Evolutionary conservation across 2,888 invertebrate species (phyloP).

Genomic region (Drosophila mulleri): DNA sequence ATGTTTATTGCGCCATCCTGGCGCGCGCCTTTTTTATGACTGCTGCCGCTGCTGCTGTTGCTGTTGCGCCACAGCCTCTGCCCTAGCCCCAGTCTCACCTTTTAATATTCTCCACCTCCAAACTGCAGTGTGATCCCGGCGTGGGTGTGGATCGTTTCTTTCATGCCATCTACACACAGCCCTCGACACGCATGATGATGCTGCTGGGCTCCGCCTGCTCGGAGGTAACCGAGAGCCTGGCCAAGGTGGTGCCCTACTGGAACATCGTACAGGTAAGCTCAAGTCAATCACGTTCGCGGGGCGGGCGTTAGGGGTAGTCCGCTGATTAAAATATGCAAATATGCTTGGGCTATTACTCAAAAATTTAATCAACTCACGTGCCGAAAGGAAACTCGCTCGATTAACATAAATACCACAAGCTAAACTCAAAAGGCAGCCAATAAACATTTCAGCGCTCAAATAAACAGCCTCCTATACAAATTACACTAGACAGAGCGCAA

Average conservation of each 20-base stretch:
- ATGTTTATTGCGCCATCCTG: conserved; percentile 77
- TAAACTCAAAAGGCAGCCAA: conserved; percentile 65
- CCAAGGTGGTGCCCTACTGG: conserved; percentile 96
- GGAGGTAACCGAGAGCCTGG: conserved; percentile 95
- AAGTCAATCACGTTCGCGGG: conserved; percentile 7
- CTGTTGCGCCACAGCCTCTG: too few species aligned
- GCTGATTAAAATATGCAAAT: conserved; percentile 77
- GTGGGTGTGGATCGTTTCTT: conserved; percentile 96
- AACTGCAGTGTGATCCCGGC: conserved; percentile 94
- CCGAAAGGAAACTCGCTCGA: conserved; percentile 62
- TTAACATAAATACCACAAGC: conserved; percentile 67
- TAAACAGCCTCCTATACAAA: conserved; percentile 58
- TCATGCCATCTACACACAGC: conserved; percentile 93
- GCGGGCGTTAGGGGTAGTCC: neutral
- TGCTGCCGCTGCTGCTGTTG: neutral
- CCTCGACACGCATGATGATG: conserved; percentile 91
- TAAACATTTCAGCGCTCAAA: conserved; percentile 71
- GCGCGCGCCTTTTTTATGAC: conserved; percentile 58
- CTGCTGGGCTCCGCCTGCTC: conserved; percentile 95
- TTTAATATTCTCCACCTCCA: neutral
- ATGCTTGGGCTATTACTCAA: conserved; percentile 65
- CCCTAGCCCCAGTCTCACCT: neutral
- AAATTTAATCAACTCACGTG: conserved; percentile 80
- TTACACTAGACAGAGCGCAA: conserved; percentile 43
- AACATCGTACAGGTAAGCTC: conserved; percentile 93